A percentile compares a stretch with the other conserved stretches of the same genome.
phyloP scores from a whole-genome alignment of 2,888 invertebrate genomes.

The Diarsia dahlii region DNA sequence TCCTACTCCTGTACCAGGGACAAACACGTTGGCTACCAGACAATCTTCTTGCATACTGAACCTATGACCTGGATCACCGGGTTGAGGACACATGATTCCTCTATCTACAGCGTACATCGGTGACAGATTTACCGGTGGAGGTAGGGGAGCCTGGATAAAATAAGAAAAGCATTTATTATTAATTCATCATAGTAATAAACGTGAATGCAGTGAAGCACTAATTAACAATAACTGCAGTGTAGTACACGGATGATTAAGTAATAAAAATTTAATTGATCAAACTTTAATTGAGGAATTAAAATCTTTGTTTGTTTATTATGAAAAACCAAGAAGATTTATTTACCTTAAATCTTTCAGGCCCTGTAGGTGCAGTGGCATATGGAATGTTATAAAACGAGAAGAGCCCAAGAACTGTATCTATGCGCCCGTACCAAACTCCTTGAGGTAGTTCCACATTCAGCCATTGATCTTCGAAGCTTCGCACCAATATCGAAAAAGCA shows the following conservation, averaged over 20 bases:
- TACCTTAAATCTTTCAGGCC: constrained; percentile 72
- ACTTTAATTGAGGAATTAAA: not conserved
- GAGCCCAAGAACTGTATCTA: constrained; percentile 63
- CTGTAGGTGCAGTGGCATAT: constrained; percentile 79
- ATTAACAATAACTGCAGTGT: not conserved
- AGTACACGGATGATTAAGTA: not conserved
- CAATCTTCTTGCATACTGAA: constrained; percentile 76
- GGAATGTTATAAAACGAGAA: constrained; percentile 77
- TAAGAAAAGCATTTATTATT: not conserved
- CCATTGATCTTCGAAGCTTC: constrained; percentile 47
- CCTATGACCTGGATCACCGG: not conserved
- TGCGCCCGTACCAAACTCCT: constrained; percentile 74
- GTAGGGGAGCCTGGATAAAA: constrained; percentile 71
- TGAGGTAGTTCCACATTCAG: constrained; percentile 68
- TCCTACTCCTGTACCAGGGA: constrained; percentile 70
- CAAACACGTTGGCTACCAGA: constrained; percentile 79
- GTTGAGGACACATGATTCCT: constrained; percentile 71
- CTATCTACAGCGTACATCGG: constrained; percentile 70
- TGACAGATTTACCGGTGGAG: constrained; percentile 70
- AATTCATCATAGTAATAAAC: not conserved
- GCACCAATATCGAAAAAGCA: constrained; percentile 23
- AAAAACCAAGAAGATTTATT: not conserved
- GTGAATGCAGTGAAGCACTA: not conserved
- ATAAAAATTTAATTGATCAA: not conserved
- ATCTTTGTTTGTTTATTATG: not conserved